Evolutionary conservation across 30 jellyfish, hydroid and myxozoan species (phyloP).

Genomic region (Cassiopea andromeda): DNA sequence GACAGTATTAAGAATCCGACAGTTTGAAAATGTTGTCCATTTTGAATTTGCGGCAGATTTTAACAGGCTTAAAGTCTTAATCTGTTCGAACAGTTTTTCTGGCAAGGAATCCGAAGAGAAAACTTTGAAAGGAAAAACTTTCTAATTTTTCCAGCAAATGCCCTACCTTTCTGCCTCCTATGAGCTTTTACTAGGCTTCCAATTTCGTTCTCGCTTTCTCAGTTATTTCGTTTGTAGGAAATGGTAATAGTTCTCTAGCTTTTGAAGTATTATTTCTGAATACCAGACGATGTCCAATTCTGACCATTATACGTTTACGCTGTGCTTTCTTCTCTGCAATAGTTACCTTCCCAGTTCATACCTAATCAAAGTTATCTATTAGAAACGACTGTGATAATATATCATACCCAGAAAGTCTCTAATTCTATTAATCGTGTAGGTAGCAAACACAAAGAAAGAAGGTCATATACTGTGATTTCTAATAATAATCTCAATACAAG

Average conservation of each 20-base stretch:
- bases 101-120: too few relatives aligned
- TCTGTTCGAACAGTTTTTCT: too few relatives aligned
- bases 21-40: too few relatives aligned
- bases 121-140: too few relatives aligned
- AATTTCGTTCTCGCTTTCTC: background rate
- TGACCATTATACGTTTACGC: background rate
- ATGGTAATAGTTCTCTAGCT: constrained; percentile 3
- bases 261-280: background rate
- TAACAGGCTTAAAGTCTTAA: too few relatives aligned
- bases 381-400: background rate
- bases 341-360: constrained; percentile 22
- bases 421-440: background rate
- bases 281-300: constrained; percentile 4
- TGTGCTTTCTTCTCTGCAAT: background rate
- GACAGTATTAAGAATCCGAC: too few relatives aligned
- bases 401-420: background rate
- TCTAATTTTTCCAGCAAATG: too few relatives aligned
- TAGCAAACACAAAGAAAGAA: background rate
- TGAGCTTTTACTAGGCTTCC: background rate
- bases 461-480: background rate
- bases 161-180: background rate
- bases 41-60: too few relatives aligned
- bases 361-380: background rate
- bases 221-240: background rate
- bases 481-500: background rate